Evolutionary conservation across 2,888 invertebrate species (phyloP).

Genomic region (Perdita meconis): DNA sequence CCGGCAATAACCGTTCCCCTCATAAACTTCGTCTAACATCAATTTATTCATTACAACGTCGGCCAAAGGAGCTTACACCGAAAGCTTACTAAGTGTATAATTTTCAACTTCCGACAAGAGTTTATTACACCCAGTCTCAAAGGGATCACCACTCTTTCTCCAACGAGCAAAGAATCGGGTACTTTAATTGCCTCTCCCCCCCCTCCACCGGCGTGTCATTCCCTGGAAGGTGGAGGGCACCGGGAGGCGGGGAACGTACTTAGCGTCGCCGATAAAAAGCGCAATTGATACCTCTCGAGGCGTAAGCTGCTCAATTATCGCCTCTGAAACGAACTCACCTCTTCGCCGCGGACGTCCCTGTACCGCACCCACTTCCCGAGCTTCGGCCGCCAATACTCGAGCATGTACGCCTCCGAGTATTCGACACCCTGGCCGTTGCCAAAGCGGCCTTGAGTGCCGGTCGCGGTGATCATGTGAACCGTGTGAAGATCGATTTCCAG

Average conservation of each 20-base stretch:
- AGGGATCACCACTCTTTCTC: background rate
- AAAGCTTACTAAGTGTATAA: constrained; percentile 16
- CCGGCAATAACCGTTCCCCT: constrained; percentile 23
- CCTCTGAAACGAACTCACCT: constrained; percentile 86
- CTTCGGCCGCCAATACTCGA: constrained; percentile 93
- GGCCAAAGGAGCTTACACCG: background rate
- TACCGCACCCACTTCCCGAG: constrained; percentile 94
- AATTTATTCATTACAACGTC: constrained; percentile 10
- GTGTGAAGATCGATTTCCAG: constrained; percentile 92
- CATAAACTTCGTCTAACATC: constrained; percentile 31
- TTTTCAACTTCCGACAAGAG: constrained; percentile 10
- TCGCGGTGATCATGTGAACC: constrained; percentile 92
- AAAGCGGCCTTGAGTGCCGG: constrained; percentile 94
- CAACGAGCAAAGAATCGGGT: background rate
- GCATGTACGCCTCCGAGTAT: constrained; percentile 92
- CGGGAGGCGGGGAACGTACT: background rate
- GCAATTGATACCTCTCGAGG: constrained; percentile 19
- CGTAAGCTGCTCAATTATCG: constrained; percentile 23
- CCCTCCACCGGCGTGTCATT: background rate
- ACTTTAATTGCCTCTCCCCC: background rate
- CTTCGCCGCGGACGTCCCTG: constrained; percentile 89
- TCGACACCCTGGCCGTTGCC: constrained; percentile 96
- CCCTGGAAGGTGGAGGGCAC: too few relatives aligned
- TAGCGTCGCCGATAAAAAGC: background rate
- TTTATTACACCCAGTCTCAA: constrained; percentile 17